Percentiles rank a stretch among this genome's conserved stretches.
Evolutionary conservation across 2,888 invertebrate genomes (phyloP).

Genomic region (Oscheius sp.): DNA sequence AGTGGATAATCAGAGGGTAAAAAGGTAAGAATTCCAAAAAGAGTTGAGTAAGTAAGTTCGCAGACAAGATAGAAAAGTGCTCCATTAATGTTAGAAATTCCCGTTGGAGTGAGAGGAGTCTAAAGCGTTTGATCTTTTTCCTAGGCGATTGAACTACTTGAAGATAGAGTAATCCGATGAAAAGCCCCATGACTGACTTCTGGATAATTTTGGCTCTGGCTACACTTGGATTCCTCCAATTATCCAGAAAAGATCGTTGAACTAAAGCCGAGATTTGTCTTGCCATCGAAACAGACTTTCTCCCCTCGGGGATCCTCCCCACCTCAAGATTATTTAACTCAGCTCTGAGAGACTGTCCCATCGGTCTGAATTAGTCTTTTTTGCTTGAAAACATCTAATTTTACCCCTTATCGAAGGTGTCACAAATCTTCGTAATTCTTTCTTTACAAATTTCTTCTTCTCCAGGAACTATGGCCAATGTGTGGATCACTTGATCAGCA

Average conservation of each 20-base stretch:
- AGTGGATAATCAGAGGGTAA: conserved; percentile 89
- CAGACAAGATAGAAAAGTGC: conserved; percentile 83
- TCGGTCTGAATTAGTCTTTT: conserved; percentile 31
- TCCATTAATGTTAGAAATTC: conserved; percentile 94
- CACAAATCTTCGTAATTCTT: conserved; percentile 66
- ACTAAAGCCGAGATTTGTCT: conserved; percentile 46
- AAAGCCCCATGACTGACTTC: conserved; percentile 68
- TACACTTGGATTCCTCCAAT: conserved; percentile 64
- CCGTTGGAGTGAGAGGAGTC: conserved; percentile 76
- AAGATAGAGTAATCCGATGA: conserved; percentile 85
- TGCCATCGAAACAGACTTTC: conserved; percentile 34
- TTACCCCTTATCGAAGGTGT: conserved; percentile 68
- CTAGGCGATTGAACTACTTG: conserved; percentile 29
- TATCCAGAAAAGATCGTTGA: conserved; percentile 55
- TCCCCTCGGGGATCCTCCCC: conserved; percentile 39
- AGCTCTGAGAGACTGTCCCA: conserved; percentile 41
- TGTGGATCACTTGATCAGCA: conserved; percentile 90
- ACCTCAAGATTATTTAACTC: conserved; percentile 36
- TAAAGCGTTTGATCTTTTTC: not conserved
- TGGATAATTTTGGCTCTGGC: conserved; percentile 66
- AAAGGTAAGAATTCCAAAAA: conserved; percentile 87
- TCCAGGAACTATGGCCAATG: conserved; percentile 85
- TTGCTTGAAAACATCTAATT: not conserved
- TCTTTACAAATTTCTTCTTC: conserved; percentile 77
- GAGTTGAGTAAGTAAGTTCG: conserved; percentile 80